These are phyloP conservation scores for Irena cyanogastra DNA, from an alignment of 2,113 vertebrate genomes.

Conservation along the genomic window DNA sequence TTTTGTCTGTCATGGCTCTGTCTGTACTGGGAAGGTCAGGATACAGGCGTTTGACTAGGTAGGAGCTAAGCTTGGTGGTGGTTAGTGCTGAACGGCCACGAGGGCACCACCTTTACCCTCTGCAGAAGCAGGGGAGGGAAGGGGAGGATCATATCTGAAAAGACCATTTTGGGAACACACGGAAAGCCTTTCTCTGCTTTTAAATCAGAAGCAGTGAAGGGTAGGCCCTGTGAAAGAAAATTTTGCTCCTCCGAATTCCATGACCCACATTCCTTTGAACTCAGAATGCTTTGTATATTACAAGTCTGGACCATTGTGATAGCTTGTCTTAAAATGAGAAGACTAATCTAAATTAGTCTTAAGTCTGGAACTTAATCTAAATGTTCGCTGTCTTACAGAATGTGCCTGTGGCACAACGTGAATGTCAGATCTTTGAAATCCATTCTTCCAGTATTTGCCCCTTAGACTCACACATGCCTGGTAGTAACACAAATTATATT, in stretches of 20 bases:
- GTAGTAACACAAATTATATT: background rate
- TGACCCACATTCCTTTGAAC: conserved; percentile 9
- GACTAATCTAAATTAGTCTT: background rate
- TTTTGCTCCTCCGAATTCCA: background rate
- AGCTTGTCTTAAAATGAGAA: background rate
- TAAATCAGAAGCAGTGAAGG: background rate
- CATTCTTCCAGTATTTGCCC: background rate
- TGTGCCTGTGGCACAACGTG: background rate
- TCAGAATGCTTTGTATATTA: background rate
- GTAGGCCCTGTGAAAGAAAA: background rate
- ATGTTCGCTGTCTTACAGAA: background rate
- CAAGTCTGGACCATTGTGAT: background rate
- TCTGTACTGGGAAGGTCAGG: background rate
- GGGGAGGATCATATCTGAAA: background rate
- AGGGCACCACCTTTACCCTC: background rate
- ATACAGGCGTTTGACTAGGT: background rate
- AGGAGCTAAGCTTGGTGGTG: background rate
- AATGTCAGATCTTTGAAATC: background rate
- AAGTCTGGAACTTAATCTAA: background rate
- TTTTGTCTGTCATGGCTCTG: background rate
- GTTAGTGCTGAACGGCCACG: background rate
- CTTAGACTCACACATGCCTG: background rate
- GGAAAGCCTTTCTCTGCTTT: background rate
- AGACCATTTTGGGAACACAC: background rate
- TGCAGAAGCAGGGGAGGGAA: conserved; percentile 9